phyloP scores from a whole-genome alignment of 2,113 vertebrate genomes.

The Rhinichthys klamathensis region DNA sequence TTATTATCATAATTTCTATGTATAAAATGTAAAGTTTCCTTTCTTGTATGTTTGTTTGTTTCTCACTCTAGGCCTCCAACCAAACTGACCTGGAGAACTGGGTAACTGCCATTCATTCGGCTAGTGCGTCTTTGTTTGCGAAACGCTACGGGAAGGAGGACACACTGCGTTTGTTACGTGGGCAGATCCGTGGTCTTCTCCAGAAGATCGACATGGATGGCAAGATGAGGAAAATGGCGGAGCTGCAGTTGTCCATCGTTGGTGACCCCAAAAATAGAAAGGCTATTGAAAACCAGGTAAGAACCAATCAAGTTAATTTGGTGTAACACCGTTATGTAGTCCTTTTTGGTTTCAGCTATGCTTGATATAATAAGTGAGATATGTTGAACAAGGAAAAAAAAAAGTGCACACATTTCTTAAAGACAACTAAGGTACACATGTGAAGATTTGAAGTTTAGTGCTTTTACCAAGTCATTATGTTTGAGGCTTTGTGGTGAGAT shows the following conservation, averaged over 20 bases:
- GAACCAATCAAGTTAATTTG: neutral
- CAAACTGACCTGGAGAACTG: slow-evolving; percentile 97
- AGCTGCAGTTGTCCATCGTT: slow-evolving; percentile 91
- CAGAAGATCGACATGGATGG: slow-evolving; percentile 99
- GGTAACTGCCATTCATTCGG: slow-evolving; percentile 96
- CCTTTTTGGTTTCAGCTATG: neutral
- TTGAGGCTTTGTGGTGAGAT: neutral
- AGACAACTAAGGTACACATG: neutral
- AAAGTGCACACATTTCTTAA: neutral
- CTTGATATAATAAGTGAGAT: neutral
- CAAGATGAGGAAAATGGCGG: slow-evolving; percentile 99
- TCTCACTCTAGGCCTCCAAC: slow-evolving; percentile 85
- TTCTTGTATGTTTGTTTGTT: neutral
- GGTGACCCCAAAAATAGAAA: slow-evolving; percentile 91
- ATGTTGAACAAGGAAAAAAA: neutral
- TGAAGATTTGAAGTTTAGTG: neutral
- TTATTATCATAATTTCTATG: too few species aligned
- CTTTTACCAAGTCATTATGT: neutral
- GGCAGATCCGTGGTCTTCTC: slow-evolving; percentile 85
- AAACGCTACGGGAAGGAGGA: slow-evolving; percentile 96
- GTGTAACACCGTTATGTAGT: neutral
- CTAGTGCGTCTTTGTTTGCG: slow-evolving; percentile 92
- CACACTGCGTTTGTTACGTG: slow-evolving; percentile 86
- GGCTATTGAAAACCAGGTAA: slow-evolving; percentile 96
- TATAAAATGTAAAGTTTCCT: neutral